Conservation (phyloP, 1,140 invertebrate species). For the Contarinia nasturtii region DNA sequence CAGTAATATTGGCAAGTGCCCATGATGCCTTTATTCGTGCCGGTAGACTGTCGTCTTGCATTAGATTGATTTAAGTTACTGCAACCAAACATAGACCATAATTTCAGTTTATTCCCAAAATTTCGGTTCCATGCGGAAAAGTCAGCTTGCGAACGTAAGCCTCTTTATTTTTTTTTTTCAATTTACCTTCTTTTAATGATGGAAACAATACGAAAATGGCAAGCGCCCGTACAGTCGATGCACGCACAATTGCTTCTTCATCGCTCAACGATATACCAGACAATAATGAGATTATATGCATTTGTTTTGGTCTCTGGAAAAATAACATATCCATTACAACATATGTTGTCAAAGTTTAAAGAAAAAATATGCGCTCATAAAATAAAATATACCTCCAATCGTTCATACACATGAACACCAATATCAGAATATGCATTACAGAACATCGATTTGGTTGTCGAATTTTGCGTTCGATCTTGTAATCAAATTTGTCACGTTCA, state of each 20-base stretch:
- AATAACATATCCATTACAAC: background rate
- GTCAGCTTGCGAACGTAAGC: no score
- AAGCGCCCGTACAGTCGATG: slow-evolving; percentile 53
- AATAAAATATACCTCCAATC: no score
- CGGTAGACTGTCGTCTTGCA: slow-evolving; percentile 39
- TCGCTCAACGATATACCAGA: slow-evolving; percentile 46
- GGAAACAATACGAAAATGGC: slow-evolving; percentile 50
- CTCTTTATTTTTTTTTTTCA: background rate
- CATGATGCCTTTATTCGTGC: slow-evolving; percentile 64
- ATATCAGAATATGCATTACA: slow-evolving; percentile 19
- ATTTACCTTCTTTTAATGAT: slow-evolving; percentile 27
- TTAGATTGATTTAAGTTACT: slow-evolving; percentile 41
- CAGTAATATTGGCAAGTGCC: slow-evolving; percentile 66
- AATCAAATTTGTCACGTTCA: slow-evolving; percentile 2
- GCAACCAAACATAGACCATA: no score
- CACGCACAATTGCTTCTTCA: slow-evolving; percentile 46
- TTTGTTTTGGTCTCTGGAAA: slow-evolving; percentile 39
- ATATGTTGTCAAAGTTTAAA: background rate
- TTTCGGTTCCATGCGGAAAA: no score
- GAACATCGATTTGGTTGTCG: slow-evolving; percentile 10
- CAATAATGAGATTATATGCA: slow-evolving; percentile 49
- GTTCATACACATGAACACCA: slow-evolving; percentile 14
- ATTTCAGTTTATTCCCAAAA: no score
- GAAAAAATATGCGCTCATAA: background rate
- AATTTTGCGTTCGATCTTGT: slow-evolving; percentile 4